Evolutionary conservation across 2,888 invertebrate species (phyloP).

Genomic region (Hirtodrosophila histrioides): DNA sequence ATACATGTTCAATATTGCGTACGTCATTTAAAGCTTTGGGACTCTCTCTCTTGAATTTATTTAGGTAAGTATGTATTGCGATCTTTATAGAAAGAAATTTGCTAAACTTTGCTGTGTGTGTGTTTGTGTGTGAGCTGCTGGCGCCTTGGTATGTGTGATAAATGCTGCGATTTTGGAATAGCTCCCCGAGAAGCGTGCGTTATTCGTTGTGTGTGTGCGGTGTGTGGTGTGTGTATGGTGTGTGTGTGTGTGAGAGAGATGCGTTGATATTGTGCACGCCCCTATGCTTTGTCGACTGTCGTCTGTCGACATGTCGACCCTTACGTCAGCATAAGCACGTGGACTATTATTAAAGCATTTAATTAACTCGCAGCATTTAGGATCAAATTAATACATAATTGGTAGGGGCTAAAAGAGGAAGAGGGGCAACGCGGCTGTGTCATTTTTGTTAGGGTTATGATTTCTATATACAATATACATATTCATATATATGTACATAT

Average conservation of each 20-base stretch:
- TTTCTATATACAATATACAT: neutral
- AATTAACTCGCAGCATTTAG: slow-evolving; percentile 73
- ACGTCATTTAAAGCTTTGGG: slow-evolving; percentile 35
- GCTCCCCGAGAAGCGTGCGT: slow-evolving; percentile 16
- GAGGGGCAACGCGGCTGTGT: neutral
- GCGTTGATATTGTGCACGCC: slow-evolving; percentile 80
- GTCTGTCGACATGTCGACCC: slow-evolving; percentile 67
- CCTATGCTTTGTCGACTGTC: slow-evolving; percentile 66
- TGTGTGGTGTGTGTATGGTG: slow-evolving; percentile 23
- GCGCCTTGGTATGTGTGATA: slow-evolving; percentile 37
- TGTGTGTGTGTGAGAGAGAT: slow-evolving; percentile 30
- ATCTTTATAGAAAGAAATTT: slow-evolving; percentile 58
- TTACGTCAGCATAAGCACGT: slow-evolving; percentile 83
- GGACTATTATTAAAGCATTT: slow-evolving; percentile 77
- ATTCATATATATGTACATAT: too few species aligned
- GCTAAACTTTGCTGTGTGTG: slow-evolving; percentile 30
- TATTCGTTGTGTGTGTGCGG: slow-evolving; percentile 14
- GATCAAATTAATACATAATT: slow-evolving; percentile 68
- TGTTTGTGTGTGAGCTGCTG: slow-evolving; percentile 7
- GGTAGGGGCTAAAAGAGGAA: slow-evolving; percentile 7
- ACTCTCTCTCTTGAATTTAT: slow-evolving; percentile 33
- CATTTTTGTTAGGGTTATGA: slow-evolving; percentile 1
- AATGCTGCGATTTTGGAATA: slow-evolving; percentile 47
- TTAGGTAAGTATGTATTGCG: slow-evolving; percentile 15
- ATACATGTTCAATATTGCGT: slow-evolving; percentile 38